Conservation (phyloP, 1,140 invertebrate genomes). For the Antheraea mylitta region DNA sequence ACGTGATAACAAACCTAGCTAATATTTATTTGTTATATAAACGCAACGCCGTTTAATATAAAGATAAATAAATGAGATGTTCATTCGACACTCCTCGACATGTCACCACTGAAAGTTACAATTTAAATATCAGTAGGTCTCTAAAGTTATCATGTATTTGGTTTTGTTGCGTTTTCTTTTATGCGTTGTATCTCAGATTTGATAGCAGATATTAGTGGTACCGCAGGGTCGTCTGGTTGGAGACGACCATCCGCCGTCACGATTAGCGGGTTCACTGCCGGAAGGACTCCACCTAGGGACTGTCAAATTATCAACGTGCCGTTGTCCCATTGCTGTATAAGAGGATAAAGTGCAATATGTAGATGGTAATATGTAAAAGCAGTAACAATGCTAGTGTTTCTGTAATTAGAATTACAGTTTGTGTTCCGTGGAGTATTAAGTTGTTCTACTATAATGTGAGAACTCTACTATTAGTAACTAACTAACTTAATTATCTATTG, state of each 20-base stretch:
- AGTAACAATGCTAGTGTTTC: not conserved
- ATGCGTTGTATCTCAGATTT: constrained; percentile 77
- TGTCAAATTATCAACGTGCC: constrained; percentile 27
- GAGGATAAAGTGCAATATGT: not conserved
- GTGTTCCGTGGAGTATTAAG: too few relatives aligned
- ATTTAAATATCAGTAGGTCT: too few relatives aligned
- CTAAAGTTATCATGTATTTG: constrained; percentile 1
- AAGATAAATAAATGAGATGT: too few relatives aligned
- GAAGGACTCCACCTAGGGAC: constrained; percentile 34
- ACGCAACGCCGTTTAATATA: too few relatives aligned
- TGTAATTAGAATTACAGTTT: too few relatives aligned
- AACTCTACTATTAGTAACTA: too few relatives aligned
- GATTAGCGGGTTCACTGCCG: constrained; percentile 58
- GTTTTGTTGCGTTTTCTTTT: constrained; percentile 46
- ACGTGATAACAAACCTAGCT: too few relatives aligned
- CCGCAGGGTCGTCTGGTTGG: constrained; percentile 75
- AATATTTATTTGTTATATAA: too few relatives aligned
- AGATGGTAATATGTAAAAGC: not conserved
- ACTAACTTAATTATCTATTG: too few relatives aligned
- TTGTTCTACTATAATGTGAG: too few relatives aligned
- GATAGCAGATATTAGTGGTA: constrained; percentile 81
- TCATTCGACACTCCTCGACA: too few relatives aligned
- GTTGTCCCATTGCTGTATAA: constrained; percentile 22
- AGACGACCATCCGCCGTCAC: constrained; percentile 64
- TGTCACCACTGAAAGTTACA: too few relatives aligned